Percentiles rank a stretch among this genome's conserved stretches.
Conservation (phyloP, 2,888 invertebrate genomes). For the Apeira syringaria region DNA sequence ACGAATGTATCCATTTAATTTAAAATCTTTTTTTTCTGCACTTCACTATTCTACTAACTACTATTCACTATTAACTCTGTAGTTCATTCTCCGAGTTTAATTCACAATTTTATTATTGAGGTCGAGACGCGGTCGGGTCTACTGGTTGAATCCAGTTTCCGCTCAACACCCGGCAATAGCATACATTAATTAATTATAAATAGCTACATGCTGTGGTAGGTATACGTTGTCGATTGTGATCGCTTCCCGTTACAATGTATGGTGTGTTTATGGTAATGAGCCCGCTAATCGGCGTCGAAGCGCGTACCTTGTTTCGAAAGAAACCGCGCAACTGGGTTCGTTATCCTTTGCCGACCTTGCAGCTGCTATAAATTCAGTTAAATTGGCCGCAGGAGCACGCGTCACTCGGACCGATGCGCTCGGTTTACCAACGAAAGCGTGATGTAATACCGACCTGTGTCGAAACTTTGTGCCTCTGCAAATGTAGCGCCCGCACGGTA, state of each 20-base stretch:
- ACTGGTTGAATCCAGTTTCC: slow-evolving; percentile 44
- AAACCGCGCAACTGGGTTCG: slow-evolving; percentile 58
- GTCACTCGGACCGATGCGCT: slow-evolving; percentile 70
- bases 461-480: slow-evolving; percentile 18
- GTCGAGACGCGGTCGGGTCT: slow-evolving; percentile 41
- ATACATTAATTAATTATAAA: slow-evolving; percentile 25
- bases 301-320: slow-evolving; percentile 58
- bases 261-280: slow-evolving; percentile 27
- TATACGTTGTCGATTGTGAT: slow-evolving; percentile 9
- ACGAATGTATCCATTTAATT: slow-evolving; percentile 36
- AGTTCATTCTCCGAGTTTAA: slow-evolving; percentile 38
- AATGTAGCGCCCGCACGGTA: slow-evolving; percentile 34
- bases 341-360: slow-evolving; percentile 78
- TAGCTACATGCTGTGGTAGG: background rate
- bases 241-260: slow-evolving; percentile 20
- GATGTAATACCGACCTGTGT: slow-evolving; percentile 44
- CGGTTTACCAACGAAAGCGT: slow-evolving; percentile 54
- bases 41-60: no score
- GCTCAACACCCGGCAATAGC: slow-evolving; percentile 26
- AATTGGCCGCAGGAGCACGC: slow-evolving; percentile 71
- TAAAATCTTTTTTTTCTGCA: slow-evolving; percentile 42
- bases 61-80: no score
- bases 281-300: slow-evolving; percentile 37
- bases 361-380: slow-evolving; percentile 74
- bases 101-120: slow-evolving; percentile 47